These are phyloP conservation scores for Andrena minutula DNA, from an alignment of 2,888 invertebrate species.

Conservation along the genomic window DNA sequence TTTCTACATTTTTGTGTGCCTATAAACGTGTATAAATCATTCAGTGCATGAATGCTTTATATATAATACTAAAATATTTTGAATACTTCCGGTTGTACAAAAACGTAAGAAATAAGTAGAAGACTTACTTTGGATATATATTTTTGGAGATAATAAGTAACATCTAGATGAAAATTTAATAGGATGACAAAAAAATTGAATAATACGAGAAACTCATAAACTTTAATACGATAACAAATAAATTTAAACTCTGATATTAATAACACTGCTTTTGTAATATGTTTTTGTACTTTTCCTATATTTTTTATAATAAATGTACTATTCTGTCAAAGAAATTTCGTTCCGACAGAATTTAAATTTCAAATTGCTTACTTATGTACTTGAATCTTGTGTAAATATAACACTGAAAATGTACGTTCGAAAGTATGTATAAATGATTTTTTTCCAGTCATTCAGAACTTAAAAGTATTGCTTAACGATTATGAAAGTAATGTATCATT, in stretches of 20 bases:
- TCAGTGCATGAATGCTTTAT: slow-evolving; percentile 18
- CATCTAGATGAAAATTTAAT: neutral
- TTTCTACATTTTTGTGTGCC: slow-evolving; percentile 1
- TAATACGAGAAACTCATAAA: neutral
- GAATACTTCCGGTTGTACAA: slow-evolving; percentile 15
- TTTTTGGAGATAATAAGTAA: slow-evolving; percentile 26
- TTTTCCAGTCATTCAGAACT: neutral
- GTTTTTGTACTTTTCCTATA: neutral
- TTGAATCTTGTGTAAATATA: neutral
- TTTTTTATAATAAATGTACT: neutral
- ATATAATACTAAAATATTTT: slow-evolving; percentile 11
- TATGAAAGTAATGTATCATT: too few relatives aligned
- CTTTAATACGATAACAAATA: neutral
- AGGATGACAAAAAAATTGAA: neutral
- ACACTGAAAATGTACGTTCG: too few relatives aligned
- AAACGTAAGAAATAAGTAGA: slow-evolving; percentile 18
- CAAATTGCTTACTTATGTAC: neutral
- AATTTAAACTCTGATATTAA: neutral
- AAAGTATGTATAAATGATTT: too few relatives aligned
- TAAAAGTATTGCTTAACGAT: neutral
- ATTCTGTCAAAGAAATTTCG: neutral
- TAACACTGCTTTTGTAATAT: slow-evolving; percentile 9
- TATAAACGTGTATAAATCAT: slow-evolving; percentile 5
- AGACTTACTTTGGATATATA: slow-evolving; percentile 27
- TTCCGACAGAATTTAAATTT: neutral